Evolutionary conservation across 2,797 vertebrate genomes (phyloP), one percentile per base, ranked within the genome.

Genomic region (Muscicapa striata): DNA sequence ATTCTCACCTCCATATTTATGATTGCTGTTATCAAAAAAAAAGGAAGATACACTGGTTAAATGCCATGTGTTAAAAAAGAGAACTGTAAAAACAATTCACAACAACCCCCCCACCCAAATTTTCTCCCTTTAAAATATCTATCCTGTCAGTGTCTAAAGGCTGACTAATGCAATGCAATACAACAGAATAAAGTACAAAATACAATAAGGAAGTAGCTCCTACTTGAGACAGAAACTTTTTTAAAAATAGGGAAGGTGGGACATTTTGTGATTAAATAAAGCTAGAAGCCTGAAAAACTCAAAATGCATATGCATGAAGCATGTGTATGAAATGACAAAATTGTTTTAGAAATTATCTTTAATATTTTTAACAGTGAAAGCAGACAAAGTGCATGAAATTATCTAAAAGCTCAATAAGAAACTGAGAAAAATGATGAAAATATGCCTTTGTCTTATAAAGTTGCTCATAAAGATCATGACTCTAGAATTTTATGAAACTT

Each of bases 71-170:
- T 67, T 49, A 75, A 49, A 67, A 54, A 86, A 51, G 6, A 86
- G 51, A 38, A 85, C 36, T 51, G 18, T 22, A 55, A 72, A 82
- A 85, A 34, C 15, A 51, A 73, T 23, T 67, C 14, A 55, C 30
- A 91, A 55, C 5, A 36, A 29, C 5, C 2, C 9, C 24, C 48
- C 2, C 3, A 10, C 6, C 0, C 3, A 4, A 30, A 4, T 49
- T 62, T 58, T 45, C 3, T 41, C 8, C 21, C 74, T 68, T 73
- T 6, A 36, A 87, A 77, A 85, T 49, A 45, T 46, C 29, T 82
- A 6, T 41, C 12, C 18, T 59, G 22, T 23, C 26, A 66, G 8
- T 10, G 20, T 45, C 32, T 68, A 40, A 72, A 88, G 22, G 10
- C n/a, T 51, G 32, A 41, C 7, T 18, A 51, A 70, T 21, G 34